phyloP scores from a whole-genome alignment of 2,888 invertebrate genomes.

The Minunthozetes semirufus region DNA sequence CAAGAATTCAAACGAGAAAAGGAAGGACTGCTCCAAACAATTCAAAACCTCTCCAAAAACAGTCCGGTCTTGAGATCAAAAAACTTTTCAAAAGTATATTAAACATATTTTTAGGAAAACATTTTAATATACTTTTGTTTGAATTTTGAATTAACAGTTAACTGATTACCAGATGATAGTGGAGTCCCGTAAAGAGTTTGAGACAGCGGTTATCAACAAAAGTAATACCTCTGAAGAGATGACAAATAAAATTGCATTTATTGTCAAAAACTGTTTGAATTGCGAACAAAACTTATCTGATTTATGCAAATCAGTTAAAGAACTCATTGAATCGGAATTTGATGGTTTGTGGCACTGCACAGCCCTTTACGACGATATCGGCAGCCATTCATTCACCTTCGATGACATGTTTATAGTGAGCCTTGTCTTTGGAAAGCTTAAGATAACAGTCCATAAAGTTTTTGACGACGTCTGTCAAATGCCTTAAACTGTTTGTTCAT shows the following conservation, averaged over 20 bases:
- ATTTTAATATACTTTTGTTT: not conserved
- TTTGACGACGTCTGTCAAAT: not conserved
- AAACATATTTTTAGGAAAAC: not conserved
- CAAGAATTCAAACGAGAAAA: not conserved
- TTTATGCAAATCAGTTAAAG: not conserved
- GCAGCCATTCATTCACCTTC: constrained; percentile 2
- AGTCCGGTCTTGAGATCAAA: not conserved
- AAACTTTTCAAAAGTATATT: not conserved
- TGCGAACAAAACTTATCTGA: not conserved
- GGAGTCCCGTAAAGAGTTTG: not conserved
- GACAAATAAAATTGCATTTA: not conserved
- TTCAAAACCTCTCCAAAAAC: not conserved
- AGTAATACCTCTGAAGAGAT: not conserved
- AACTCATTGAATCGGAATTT: not conserved
- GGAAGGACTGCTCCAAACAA: not conserved
- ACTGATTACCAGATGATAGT: not conserved
- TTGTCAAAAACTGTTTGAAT: not conserved
- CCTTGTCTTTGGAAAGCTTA: not conserved
- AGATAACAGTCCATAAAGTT: constrained; percentile 25
- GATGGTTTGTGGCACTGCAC: constrained; percentile 21
- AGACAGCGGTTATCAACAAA: not conserved
- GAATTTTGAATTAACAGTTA: not conserved
- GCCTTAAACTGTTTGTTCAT: not conserved
- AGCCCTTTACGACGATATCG: not conserved
- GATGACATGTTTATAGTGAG: constrained; percentile 26